phyloP scores from a whole-genome alignment of 2,888 invertebrate genomes.

The Heliothis peltigera region DNA sequence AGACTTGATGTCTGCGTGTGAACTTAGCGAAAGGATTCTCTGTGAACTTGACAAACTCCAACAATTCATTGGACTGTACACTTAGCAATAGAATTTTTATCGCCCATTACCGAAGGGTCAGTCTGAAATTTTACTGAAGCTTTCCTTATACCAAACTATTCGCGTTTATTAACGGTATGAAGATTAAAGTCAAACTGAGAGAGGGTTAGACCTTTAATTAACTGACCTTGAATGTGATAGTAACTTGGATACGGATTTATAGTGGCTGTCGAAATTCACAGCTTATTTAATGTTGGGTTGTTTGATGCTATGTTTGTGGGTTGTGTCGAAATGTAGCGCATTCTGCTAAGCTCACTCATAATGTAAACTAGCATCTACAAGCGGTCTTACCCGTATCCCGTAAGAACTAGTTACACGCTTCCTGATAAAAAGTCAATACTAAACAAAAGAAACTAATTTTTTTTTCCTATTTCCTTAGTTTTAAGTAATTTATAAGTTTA shows the following conservation, averaged over 20 bases:
- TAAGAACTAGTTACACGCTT: too few relatives aligned
- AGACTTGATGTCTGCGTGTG: too few relatives aligned
- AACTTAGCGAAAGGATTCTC: too few relatives aligned
- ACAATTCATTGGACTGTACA: slow-evolving; percentile 17
- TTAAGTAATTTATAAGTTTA: too few relatives aligned
- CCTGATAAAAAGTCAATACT: too few relatives aligned
- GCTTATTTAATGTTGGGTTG: slow-evolving; percentile 60
- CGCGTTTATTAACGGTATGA: slow-evolving; percentile 77
- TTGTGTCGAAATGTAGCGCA: slow-evolving; percentile 3
- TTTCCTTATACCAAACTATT: slow-evolving; percentile 67
- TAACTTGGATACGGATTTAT: slow-evolving; percentile 72
- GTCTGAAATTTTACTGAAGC: slow-evolving; percentile 33
- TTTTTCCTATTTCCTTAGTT: too few relatives aligned
- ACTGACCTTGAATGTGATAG: slow-evolving; percentile 72
- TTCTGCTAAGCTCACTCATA: too few relatives aligned
- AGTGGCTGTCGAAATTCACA: slow-evolving; percentile 65
- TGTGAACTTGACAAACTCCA: neutral
- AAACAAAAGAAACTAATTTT: too few relatives aligned
- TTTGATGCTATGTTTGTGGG: slow-evolving; percentile 26
- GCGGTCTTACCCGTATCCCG: too few relatives aligned
- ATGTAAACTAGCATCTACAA: too few relatives aligned
- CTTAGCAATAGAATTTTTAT: slow-evolving; percentile 51
- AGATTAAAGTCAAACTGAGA: slow-evolving; percentile 77
- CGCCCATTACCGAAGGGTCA: slow-evolving; percentile 43
- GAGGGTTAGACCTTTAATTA: slow-evolving; percentile 80